Evolutionary conservation across 2,113 vertebrate genomes (phyloP).

Genomic region (Daboia siamensis): DNA sequence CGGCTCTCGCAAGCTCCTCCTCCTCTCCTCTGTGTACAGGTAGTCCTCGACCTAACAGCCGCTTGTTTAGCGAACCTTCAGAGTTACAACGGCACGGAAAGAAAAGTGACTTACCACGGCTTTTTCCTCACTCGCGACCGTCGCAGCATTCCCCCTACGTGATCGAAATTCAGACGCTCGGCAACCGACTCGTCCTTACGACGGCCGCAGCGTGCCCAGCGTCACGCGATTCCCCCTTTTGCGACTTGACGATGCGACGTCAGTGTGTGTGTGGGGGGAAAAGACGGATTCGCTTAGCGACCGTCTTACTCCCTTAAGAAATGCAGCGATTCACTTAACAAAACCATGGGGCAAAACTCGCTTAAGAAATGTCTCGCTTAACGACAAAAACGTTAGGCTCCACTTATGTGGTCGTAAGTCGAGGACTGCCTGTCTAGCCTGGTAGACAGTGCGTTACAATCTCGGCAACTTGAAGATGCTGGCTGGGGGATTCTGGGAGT

Average conservation of each 20-base stretch:
- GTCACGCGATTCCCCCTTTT: fast-evolving
- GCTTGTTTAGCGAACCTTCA: background rate
- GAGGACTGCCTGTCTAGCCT: background rate
- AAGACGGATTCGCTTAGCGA: background rate
- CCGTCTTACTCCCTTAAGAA: background rate
- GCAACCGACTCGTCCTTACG: background rate
- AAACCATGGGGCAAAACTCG: background rate
- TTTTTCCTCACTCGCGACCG: background rate
- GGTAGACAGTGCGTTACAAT: no score
- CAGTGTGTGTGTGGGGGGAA: background rate
- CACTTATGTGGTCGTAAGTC: background rate
- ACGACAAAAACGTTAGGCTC: background rate
- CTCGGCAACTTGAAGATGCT: no score
- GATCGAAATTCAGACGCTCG: background rate
- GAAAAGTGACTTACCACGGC: fast-evolving
- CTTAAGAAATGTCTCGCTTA: background rate
- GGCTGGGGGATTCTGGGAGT: no score
- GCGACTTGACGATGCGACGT: background rate
- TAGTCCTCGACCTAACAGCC: background rate
- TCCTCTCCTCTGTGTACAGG: fast-evolving
- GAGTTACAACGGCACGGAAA: background rate
- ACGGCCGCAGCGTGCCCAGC: fast-evolving
- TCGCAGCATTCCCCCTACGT: background rate
- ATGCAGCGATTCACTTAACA: background rate
- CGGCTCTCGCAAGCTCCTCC: fast-evolving